phyloP scores from a whole-genome alignment of 2,797 vertebrate genomes.

The Tangara arthus region DNA sequence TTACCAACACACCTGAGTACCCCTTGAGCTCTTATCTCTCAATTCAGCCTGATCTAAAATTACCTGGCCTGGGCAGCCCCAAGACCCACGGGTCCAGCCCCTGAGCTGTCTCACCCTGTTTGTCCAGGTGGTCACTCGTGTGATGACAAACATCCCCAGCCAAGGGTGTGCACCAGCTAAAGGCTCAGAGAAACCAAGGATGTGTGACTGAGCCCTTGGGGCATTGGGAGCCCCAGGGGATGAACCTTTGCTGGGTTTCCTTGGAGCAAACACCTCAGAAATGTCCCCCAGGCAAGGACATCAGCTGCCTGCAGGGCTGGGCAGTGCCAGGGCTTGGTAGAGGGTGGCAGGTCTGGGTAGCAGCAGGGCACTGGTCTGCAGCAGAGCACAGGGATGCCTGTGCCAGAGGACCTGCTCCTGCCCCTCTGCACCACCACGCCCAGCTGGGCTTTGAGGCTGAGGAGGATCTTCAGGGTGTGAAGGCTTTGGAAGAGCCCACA shows the following conservation, averaged over 20 bases:
- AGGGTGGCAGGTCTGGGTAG: neutral
- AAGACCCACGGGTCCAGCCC: neutral
- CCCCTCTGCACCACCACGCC: neutral
- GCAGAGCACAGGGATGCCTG: neutral
- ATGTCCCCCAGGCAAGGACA: neutral
- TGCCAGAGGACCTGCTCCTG: neutral
- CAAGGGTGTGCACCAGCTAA: neutral
- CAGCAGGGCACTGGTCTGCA: neutral
- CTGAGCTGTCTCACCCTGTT: neutral
- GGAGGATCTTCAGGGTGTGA: no score
- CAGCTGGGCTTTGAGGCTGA: neutral
- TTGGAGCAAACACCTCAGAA: neutral
- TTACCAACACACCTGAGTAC: neutral
- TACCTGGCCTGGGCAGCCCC: neutral
- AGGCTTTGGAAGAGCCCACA: no score
- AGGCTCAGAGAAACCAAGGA: neutral
- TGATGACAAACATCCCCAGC: neutral
- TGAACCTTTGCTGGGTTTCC: neutral
- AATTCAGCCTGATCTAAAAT: neutral
- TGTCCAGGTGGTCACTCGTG: neutral
- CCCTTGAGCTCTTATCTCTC: neutral
- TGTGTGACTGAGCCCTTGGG: neutral
- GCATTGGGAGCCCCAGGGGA: neutral
- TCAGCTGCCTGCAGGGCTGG: neutral
- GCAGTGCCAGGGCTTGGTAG: neutral